These are phyloP conservation scores for Pectinophora gossypiella DNA, from an alignment of 1,140 invertebrate species.

Conservation along the genomic window DNA sequence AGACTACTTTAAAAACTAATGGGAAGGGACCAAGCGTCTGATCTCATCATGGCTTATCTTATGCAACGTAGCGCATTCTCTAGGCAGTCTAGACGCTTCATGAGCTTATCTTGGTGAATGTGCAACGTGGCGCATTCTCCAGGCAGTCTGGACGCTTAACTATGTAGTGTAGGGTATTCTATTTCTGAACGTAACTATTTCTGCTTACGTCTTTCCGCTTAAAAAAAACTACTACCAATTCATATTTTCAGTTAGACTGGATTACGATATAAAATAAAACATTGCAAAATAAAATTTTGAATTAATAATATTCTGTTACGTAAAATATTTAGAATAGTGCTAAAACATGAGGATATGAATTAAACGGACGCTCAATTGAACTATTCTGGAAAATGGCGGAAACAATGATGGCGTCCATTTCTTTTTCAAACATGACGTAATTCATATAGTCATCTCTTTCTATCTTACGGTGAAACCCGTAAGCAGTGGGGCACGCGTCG, in stretches of 20 bases:
- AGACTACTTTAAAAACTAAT: too few relatives aligned
- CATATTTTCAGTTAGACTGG: too few relatives aligned
- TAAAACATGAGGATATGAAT: too few relatives aligned
- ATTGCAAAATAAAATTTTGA: neutral
- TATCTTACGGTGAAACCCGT: constrained; percentile 27
- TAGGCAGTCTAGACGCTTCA: too few relatives aligned
- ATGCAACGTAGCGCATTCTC: too few relatives aligned
- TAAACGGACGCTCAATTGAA: neutral
- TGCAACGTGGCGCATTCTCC: too few relatives aligned
- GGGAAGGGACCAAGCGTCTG: too few relatives aligned
- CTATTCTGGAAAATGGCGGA: constrained; percentile 56
- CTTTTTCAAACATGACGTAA: constrained; percentile 16
- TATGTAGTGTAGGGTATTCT: too few relatives aligned
- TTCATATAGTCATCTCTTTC: constrained; percentile 42
- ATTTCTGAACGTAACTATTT: neutral
- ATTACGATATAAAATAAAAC: too few relatives aligned
- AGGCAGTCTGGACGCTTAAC: neutral
- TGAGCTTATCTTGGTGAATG: too few relatives aligned
- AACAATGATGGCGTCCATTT: constrained; percentile 65
- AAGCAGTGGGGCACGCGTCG: constrained; percentile 41
- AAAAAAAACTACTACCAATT: neutral
- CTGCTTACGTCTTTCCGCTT: neutral
- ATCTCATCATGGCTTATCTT: too few relatives aligned
- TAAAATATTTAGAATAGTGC: too few relatives aligned
- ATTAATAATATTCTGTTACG: neutral